These are phyloP conservation scores for Shargacucullia verbasci DNA, from an alignment of 2,888 invertebrate species.

Conservation along the genomic window DNA sequence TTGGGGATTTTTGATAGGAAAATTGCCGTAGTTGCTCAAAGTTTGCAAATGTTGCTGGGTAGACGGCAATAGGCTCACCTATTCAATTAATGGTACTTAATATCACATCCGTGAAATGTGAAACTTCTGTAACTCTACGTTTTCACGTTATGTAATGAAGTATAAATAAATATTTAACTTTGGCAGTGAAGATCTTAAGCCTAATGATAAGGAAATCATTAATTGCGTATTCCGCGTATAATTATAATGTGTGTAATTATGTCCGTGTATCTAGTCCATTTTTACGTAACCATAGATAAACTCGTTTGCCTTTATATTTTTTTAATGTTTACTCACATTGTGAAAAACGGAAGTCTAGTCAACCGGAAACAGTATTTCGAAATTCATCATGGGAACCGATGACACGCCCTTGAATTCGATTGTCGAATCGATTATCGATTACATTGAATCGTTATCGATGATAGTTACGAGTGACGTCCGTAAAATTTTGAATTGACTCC, in stretches of 20 bases:
- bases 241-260: slow-evolving; percentile 21
- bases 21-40: too few relatives aligned
- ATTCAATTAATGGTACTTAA: too few relatives aligned
- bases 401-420: slow-evolving; percentile 65
- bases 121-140: too few relatives aligned
- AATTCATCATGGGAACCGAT: slow-evolving; percentile 63
- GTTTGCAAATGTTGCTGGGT: too few relatives aligned
- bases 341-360: slow-evolving; percentile 57
- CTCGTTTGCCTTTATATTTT: slow-evolving; percentile 19
- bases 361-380: slow-evolving; percentile 56
- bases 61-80: too few relatives aligned
- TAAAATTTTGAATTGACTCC: slow-evolving; percentile 46
- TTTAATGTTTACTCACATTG: slow-evolving; percentile 29
- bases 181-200: slow-evolving; percentile 15
- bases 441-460: slow-evolving; percentile 55
- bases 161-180: background rate
- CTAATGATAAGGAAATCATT: slow-evolving; percentile 31
- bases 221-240: slow-evolving; percentile 21
- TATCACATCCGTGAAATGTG: too few relatives aligned
- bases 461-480: slow-evolving; percentile 49
- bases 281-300: slow-evolving; percentile 37
- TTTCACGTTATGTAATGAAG: too few relatives aligned
- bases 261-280: slow-evolving; percentile 23
- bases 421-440: slow-evolving; percentile 56
- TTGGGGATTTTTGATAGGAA: too few relatives aligned